These are phyloP conservation scores for Gasterosteus nipponicus DNA, from an alignment of 2,113 vertebrate species.

Conservation along the genomic window DNA sequence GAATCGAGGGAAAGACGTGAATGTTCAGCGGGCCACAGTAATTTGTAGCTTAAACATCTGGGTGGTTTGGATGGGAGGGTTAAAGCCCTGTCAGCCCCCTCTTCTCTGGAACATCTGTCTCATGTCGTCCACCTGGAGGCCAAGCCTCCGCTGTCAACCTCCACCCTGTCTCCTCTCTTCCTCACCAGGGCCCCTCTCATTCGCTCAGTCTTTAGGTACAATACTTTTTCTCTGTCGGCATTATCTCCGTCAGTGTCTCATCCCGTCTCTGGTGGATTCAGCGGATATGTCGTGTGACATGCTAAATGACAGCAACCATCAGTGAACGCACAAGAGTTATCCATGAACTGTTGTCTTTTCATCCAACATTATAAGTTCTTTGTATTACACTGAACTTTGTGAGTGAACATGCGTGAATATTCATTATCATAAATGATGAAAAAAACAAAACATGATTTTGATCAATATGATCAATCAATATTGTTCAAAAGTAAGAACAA, in stretches of 20 bases:
- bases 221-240: background rate
- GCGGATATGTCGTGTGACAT: background rate
- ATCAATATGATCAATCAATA: too few relatives aligned
- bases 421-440: background rate
- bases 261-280: background rate
- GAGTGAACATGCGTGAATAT: background rate
- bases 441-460: too few relatives aligned
- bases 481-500: too few relatives aligned
- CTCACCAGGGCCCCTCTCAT: background rate
- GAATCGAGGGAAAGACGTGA: background rate
- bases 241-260: background rate
- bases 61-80: constrained; percentile 22
- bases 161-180: background rate
- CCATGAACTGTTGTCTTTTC: background rate
- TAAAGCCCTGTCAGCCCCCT: constrained; percentile 5
- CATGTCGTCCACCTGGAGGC: constrained; percentile 13
- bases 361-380: background rate
- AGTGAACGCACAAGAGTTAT: background rate
- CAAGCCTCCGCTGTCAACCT: constrained; percentile 2
- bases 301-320: background rate
- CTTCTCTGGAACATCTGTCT: constrained; percentile 42
- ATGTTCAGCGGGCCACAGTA: background rate
- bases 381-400: background rate
- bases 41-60: constrained; percentile 52
- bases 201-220: background rate